Base-by-base conservation (phyloP, 2,113 vertebrate species). In the Zapus hudsonius region DNA sequence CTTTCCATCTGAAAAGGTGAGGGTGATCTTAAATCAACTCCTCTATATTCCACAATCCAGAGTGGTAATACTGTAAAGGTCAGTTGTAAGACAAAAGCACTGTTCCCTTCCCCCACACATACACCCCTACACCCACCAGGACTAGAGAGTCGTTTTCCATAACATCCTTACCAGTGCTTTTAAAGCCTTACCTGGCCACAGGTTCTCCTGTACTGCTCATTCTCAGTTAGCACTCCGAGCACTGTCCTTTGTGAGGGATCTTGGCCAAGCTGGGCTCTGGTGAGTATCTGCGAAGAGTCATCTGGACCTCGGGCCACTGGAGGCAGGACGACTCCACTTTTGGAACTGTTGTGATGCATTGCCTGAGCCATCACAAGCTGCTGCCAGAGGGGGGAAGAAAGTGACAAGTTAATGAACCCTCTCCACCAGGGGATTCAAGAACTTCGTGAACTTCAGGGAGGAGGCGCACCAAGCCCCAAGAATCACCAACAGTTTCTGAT, bases 141-240 rank as follows among this genome's bases (percentile, higher is more conserved):
- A 0, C 52, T 15, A 15, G 52, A 52, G 52, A 52, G 52, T 15
- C 52, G 52, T 52, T 52, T 52, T 52, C 40, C 9, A 47, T 15
- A 0, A 63, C 55, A 40, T 12, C 40, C 40, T 87, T 31, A 59
- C 36, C 27, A 40, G 87, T 8, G 63, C 59, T 64, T 85, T 33
- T 61, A 33, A 9, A 27, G 27, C 72, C 27, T 98, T 96, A 99
- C 99, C 98, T 98, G 98, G 82, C 96, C 94, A 83, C 95, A 69
- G 36, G 97, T 96, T 80, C 96, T 97, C 87, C 92, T 95, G 27
- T 76, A 96, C 84, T 98, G 98, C 74, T 98, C 98, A 88, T 99
- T 99, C 64, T 99, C 99, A 57, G 96, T 97, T 86, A 99, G 87
- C 72, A 98, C 97, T 1, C 98, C 98, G n/a, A 99, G 98, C 38